Evolutionary conservation across 2,113 vertebrate genomes (phyloP).

Genomic region (Gopherus evgoodei): DNA sequence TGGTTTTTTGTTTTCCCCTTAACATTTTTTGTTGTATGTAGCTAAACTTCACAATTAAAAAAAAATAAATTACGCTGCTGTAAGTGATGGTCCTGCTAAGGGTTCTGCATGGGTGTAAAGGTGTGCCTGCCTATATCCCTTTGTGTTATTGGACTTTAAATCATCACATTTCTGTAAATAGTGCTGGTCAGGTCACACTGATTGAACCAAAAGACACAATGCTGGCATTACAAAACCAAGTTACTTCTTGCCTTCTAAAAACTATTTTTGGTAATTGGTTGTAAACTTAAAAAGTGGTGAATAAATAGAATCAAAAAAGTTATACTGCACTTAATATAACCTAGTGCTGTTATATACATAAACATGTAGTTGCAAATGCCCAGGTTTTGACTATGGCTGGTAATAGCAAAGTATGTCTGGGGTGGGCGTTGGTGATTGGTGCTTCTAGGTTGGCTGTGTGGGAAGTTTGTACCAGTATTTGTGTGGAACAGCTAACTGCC

Average conservation of each 20-base stretch:
- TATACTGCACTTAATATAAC: background rate
- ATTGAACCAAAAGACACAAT: background rate
- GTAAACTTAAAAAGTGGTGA: background rate
- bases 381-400: background rate
- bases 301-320: background rate
- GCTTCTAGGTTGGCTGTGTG: background rate
- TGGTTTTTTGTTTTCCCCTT: background rate
- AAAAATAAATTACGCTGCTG: background rate
- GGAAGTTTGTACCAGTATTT: background rate
- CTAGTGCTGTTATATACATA: background rate
- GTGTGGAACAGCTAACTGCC: background rate
- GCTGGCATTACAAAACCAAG: background rate
- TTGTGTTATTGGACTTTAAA: background rate
- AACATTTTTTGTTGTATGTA: background rate
- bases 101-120: background rate
- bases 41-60: background rate
- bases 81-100: background rate
- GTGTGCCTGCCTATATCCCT: background rate
- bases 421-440: background rate
- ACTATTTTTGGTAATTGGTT: background rate
- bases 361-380: background rate
- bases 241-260: background rate
- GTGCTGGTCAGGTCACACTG: background rate
- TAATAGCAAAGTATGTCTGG: background rate
- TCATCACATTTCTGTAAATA: background rate